Evolutionary conservation across 2,888 invertebrate genomes (phyloP), one percentile per base, ranked within the genome.

Genomic region (Beris morrisii): DNA sequence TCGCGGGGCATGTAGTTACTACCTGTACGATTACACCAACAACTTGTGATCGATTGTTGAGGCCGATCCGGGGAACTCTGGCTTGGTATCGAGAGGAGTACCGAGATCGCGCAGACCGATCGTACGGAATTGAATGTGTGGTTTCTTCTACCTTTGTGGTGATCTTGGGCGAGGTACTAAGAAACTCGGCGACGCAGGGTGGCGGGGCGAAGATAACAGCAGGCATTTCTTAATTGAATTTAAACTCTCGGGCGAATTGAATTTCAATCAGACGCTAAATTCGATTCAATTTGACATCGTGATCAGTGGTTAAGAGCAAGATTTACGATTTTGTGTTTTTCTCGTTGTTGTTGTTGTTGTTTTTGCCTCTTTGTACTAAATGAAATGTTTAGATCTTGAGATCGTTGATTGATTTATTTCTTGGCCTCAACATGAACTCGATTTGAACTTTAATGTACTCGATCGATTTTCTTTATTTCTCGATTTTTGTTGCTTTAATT

Each of bases 231-330:
- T 57, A 57, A 57, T 57, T 57, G 57, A 57, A 57, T 57, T 57
- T 57, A 57, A 57, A 57, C 57, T 57, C 57, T 15, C 57, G 44
- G 45, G 44, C 57, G 57, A 57, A 53, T 53, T 53, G 53, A 53
- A 57, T 57, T 57, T 57, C 57, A 57, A 57, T 57, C 57, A 44
- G 22, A 43, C 57, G 44, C 57, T 57, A 57, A 57, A 57, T 57
- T 57, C 57, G 57, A 57, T 57, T 57, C 57, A 57, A 57, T 57
- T 57, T 57, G 57, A 57, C 57, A 57, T 57, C 57, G 32, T 44
- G 57, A 57, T 57, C 57, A 44, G 43, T 57, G 57, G 57, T 57
- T 57, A 22, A 57, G 44, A 57, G 43, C 57, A 57, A 57, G 57
- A 57, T 57, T 57, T 57, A 57, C 57, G 45, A 44, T 44, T 57